phyloP scores from a whole-genome alignment of 1,140 invertebrate species.

The Ostrea denselamellosa region DNA sequence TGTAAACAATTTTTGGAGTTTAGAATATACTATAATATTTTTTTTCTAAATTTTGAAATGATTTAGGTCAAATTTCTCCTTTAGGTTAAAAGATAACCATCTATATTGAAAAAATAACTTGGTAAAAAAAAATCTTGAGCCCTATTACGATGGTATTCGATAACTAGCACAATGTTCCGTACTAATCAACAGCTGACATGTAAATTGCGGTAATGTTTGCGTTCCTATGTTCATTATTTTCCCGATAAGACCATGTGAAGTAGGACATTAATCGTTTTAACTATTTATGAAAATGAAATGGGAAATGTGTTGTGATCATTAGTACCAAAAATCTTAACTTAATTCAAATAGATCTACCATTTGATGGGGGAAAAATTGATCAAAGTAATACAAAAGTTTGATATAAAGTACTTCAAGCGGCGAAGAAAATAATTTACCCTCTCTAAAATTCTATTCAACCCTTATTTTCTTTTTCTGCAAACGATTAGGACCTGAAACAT shows the following conservation, averaged over 20 bases:
- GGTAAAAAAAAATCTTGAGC: background rate
- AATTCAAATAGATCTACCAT: too few species aligned
- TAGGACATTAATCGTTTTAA: background rate
- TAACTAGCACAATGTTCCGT: background rate
- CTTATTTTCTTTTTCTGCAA: too few species aligned
- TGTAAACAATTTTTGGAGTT: background rate
- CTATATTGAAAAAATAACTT: background rate
- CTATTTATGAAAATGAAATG: background rate
- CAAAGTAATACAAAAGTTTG: too few species aligned
- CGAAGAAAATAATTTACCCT: too few species aligned
- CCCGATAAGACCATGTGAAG: background rate
- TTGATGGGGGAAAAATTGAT: too few species aligned
- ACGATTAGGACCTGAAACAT: too few species aligned
- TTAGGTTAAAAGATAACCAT: slow-evolving; percentile 1
- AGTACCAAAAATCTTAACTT: too few species aligned
- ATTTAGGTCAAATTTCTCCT: slow-evolving; percentile 15
- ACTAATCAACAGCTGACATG: background rate
- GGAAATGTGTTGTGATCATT: background rate
- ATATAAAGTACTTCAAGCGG: too few species aligned
- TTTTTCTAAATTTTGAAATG: background rate
- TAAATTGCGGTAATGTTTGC: background rate
- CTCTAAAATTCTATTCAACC: too few species aligned
- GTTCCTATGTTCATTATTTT: background rate
- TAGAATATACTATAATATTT: background rate
- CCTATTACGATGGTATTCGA: background rate